Conservation (phyloP, 1,140 invertebrate genomes). For the Leptinotarsa undecemlineata region DNA sequence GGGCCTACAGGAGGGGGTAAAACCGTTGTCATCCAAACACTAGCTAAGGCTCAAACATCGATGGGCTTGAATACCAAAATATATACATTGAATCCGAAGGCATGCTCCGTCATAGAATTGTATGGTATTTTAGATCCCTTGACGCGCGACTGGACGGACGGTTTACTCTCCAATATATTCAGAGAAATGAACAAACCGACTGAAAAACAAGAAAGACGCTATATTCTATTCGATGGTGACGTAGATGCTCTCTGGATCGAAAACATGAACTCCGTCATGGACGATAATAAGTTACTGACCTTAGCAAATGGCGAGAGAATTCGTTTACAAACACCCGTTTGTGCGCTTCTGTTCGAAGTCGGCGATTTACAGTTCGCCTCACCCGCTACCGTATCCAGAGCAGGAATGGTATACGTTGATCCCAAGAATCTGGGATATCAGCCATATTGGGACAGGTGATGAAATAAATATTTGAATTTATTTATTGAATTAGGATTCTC, state of each 20-base stretch:
- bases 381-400: slow-evolving; percentile 86
- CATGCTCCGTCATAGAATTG: slow-evolving; percentile 83
- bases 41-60: slow-evolving; percentile 77
- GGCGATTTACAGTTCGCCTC: slow-evolving; percentile 88
- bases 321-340: slow-evolving; percentile 75
- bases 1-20: slow-evolving; percentile 91
- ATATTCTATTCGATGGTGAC: slow-evolving; percentile 88
- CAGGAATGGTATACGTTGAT: slow-evolving; percentile 92
- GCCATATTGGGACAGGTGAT: slow-evolving; percentile 75
- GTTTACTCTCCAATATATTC: slow-evolving; percentile 87
- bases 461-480: too few relatives aligned
- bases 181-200: slow-evolving; percentile 83
- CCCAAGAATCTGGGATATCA: slow-evolving; percentile 85
- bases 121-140: slow-evolving; percentile 86
- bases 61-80: slow-evolving; percentile 78
- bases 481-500: too few relatives aligned
- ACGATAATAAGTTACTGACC: slow-evolving; percentile 88
- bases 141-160: slow-evolving; percentile 91
- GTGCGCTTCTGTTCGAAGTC: slow-evolving; percentile 87
- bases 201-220: slow-evolving; percentile 67
- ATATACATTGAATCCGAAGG: slow-evolving; percentile 80
- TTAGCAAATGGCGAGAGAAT: slow-evolving; percentile 90
- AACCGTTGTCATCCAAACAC: slow-evolving; percentile 79
- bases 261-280: slow-evolving; percentile 97
- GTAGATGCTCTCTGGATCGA: slow-evolving; percentile 93